Percentiles rank a stretch among this genome's conserved stretches.
These are phyloP conservation scores for Nymphicus hollandicus DNA, from an alignment of 2,113 vertebrate genomes.

Conservation along the genomic window DNA sequence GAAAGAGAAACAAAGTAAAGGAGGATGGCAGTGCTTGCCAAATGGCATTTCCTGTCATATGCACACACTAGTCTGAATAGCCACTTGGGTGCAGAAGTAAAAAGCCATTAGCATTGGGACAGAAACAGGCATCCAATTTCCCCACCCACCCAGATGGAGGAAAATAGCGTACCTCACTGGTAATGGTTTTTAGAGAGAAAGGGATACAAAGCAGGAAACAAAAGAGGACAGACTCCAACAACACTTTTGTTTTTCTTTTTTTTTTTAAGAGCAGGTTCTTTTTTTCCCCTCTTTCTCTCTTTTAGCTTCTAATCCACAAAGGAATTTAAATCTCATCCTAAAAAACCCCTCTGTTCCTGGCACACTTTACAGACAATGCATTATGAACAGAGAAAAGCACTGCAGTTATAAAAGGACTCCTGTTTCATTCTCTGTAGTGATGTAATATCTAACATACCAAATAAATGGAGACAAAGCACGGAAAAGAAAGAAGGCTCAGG, in stretches of 20 bases:
- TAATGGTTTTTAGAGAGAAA: neutral
- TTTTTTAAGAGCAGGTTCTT: neutral
- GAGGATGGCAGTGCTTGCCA: neutral
- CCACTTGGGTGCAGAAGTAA: neutral
- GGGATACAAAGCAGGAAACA: neutral
- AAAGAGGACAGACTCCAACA: neutral
- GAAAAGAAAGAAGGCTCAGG: neutral
- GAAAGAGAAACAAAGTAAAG: neutral
- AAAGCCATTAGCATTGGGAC: slow-evolving; percentile 19
- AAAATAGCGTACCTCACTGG: neutral
- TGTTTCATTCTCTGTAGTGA: neutral
- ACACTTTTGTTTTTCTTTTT: neutral
- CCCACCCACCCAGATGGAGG: slow-evolving; percentile 24
- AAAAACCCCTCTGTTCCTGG: neutral
- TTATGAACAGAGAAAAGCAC: neutral
- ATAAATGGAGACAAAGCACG: neutral
- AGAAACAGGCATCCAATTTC: neutral
- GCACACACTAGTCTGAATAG: neutral
- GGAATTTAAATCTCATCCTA: neutral
- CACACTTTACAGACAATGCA: neutral
- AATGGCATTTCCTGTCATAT: slow-evolving; percentile 14
- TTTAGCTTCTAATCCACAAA: neutral
- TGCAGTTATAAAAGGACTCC: neutral
- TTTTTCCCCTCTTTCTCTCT: rapidly evolving
- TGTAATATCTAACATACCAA: neutral